Evolutionary conservation across 1,140 invertebrate species (phyloP).

Genomic region (Hyles vespertilio): DNA sequence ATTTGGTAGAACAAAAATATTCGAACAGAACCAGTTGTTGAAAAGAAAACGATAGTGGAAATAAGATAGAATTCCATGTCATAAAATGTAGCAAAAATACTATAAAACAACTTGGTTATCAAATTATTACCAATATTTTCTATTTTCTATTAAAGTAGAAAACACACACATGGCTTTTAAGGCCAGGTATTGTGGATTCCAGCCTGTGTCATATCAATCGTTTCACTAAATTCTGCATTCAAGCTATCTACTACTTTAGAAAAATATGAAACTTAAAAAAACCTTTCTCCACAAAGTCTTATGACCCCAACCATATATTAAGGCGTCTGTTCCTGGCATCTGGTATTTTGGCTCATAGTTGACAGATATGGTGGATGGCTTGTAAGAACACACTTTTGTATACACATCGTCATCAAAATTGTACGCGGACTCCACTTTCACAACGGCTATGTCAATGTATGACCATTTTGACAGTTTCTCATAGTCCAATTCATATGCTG

Average conservation of each 20-base stretch:
- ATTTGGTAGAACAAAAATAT: no score
- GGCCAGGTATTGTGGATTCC: no score
- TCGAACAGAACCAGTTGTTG: no score
- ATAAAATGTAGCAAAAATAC: no score
- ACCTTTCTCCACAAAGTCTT: constrained; percentile 25
- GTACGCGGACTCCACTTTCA: constrained; percentile 35
- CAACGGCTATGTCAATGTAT: constrained; percentile 37
- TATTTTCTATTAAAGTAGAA: no score
- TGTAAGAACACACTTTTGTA: constrained; percentile 22
- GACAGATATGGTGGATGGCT: constrained; percentile 25
- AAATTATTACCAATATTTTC: no score
- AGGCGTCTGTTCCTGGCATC: constrained; percentile 24
- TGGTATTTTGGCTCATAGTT: constrained; percentile 39
- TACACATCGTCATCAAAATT: constrained; percentile 20
- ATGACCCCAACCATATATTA: constrained; percentile 44
- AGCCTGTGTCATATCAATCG: no score
- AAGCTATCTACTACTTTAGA: not conserved
- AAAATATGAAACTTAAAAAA: constrained; percentile 17
- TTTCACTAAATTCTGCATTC: no score
- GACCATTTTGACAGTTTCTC: constrained; percentile 35
- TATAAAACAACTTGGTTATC: no score
- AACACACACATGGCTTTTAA: no score
- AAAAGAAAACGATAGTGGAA: no score
- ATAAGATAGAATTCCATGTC: no score
- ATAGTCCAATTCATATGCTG: constrained; percentile 38